Conservation (phyloP, 2,113 vertebrate species). For the Sterna hirundo region DNA sequence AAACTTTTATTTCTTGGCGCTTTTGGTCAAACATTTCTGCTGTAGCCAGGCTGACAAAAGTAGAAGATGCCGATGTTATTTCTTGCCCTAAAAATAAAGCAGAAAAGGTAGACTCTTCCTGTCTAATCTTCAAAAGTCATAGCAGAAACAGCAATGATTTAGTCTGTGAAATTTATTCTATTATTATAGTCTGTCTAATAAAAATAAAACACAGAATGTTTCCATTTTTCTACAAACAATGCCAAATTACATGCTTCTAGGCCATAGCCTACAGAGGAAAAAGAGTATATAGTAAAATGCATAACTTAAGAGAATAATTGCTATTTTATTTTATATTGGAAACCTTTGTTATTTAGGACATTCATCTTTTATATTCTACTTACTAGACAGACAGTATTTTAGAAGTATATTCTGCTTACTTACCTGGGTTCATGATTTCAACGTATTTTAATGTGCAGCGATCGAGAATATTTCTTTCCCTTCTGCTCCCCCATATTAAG, state of each 20-base stretch:
- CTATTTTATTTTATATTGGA: background rate
- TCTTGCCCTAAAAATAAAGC: background rate
- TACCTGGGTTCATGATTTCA: background rate
- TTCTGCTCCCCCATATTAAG: background rate
- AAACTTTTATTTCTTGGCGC: background rate
- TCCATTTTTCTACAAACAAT: background rate
- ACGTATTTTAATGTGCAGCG: background rate
- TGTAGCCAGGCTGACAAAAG: background rate
- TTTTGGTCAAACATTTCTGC: background rate
- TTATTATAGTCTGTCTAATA: background rate
- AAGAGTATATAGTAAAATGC: background rate
- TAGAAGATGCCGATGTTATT: background rate
- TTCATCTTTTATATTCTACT: background rate
- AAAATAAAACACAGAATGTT: background rate
- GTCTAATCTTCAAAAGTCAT: background rate
- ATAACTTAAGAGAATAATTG: background rate
- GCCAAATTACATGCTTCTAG: background rate
- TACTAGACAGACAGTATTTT: background rate
- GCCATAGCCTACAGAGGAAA: background rate
- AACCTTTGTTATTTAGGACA: background rate
- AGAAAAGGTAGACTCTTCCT: background rate
- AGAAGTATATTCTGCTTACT: background rate
- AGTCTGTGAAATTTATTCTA: background rate
- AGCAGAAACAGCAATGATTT: background rate
- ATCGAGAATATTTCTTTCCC: background rate